These are phyloP conservation scores for Sarcophaga caerulescens DNA, from an alignment of 2,888 invertebrate genomes.

Conservation along the genomic window DNA sequence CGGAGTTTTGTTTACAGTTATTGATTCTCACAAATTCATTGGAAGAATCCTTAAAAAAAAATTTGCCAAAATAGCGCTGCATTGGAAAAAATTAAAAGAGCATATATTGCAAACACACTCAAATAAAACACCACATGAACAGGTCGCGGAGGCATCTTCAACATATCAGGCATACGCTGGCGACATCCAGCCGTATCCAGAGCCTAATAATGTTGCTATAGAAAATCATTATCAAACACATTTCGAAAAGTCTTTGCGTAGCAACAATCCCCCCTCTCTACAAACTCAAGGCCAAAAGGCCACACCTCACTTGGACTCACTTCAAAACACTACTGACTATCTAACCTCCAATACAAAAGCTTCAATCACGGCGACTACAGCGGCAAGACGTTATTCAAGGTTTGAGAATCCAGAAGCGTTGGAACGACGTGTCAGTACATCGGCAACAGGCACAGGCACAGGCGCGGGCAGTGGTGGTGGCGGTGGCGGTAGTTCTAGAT, in stretches of 20 bases:
- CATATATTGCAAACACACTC: constrained; percentile 69
- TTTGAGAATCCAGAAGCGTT: constrained; percentile 80
- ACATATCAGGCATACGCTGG: constrained; percentile 63
- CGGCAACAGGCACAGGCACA: constrained; percentile 25
- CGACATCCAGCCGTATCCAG: constrained; percentile 58
- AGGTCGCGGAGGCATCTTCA: constrained; percentile 58
- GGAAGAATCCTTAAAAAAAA: constrained; percentile 33
- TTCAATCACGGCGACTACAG: constrained; percentile 77
- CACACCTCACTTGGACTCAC: constrained; percentile 33
- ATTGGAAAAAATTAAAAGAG: constrained; percentile 71
- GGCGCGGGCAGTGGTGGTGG: constrained; percentile 40
- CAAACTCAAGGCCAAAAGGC: constrained; percentile 49
- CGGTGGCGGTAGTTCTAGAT: constrained; percentile 14
- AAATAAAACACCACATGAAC: constrained; percentile 63
- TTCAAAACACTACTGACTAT: constrained; percentile 44
- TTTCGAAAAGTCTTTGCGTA: constrained; percentile 42
- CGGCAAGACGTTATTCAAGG: constrained; percentile 79
- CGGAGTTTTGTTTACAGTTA: background rate
- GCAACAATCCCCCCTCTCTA: constrained; percentile 24
- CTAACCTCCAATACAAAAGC: constrained; percentile 50
- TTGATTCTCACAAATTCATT: constrained; percentile 2
- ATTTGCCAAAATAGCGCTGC: constrained; percentile 71
- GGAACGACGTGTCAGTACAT: constrained; percentile 72
- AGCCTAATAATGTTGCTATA: constrained; percentile 63
- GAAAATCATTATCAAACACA: constrained; percentile 41